A percentile compares a stretch with the other conserved stretches of the same genome.
phyloP scores from a whole-genome alignment of 2,888 invertebrate species.

The Dascillus cervinus region DNA sequence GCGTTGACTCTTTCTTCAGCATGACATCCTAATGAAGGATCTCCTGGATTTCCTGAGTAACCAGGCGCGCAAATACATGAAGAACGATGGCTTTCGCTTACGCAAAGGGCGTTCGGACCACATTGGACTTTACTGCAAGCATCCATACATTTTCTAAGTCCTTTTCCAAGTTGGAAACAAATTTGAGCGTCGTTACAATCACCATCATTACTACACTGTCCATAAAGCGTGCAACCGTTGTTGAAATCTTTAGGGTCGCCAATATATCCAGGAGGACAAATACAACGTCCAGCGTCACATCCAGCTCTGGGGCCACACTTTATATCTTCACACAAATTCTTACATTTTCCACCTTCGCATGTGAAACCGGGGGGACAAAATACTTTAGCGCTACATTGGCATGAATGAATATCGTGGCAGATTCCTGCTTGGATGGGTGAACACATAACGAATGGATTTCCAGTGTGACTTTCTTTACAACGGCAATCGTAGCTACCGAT shows the following conservation, averaged over 20 bases:
- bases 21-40: conserved; percentile 72
- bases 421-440: conserved; percentile 60
- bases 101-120: conserved; percentile 83
- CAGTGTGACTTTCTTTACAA: conserved; percentile 75
- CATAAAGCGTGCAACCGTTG: conserved; percentile 64
- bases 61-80: conserved; percentile 81
- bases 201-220: conserved; percentile 72
- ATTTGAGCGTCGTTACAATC: conserved; percentile 80
- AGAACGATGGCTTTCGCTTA: conserved; percentile 76
- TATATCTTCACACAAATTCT: conserved; percentile 67
- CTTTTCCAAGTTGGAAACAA: conserved; percentile 77
- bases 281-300: conserved; percentile 72
- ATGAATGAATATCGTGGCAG: conserved; percentile 62
- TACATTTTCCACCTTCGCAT: conserved; percentile 66
- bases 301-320: conserved; percentile 75
- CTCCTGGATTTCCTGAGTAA: conserved; percentile 74
- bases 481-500: conserved; percentile 84
- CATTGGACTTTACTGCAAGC: conserved; percentile 83
- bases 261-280: conserved; percentile 68
- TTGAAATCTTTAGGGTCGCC: conserved; percentile 67
- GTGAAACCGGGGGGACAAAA: conserved; percentile 71
- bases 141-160: conserved; percentile 74
- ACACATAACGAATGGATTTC: conserved; percentile 82
- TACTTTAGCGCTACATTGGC: conserved; percentile 61
- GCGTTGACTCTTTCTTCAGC: conserved; percentile 53